Evolutionary conservation across 2,888 invertebrate genomes (phyloP), one percentile per base, ranked within the genome.

Genomic region (Lordiphosa fenestrarum): DNA sequence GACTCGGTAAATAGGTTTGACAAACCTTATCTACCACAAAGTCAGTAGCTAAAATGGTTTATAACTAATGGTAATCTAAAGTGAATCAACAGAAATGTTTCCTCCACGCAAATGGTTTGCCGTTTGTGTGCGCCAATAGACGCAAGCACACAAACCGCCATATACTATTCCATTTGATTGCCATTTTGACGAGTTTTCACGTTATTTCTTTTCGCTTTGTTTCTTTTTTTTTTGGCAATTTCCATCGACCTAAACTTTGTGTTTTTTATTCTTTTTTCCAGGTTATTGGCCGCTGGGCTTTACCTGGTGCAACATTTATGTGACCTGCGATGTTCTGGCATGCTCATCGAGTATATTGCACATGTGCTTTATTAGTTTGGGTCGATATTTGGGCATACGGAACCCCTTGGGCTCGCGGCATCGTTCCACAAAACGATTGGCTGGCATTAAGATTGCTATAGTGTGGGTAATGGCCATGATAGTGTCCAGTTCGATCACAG

Each of bases 341-440:
- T 98, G 98, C 88, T 98, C 98, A 0, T 95, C 97, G 5, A 96
- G 96, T 88, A 98, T 98, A 87, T 94, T 98, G 91, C 98, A 98
- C 91, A 95, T 98, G 93, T 97, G 98, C 85, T 95, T 95, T 89
- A 95, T 96, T 80, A 95, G 95, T 50, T 89, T 96, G 60, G 95
- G 95, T 71, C 92, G 98, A 68, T 98, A 95, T 90, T 90, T 97
- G 78, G 97, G 96, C 60, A 96, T 96, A 85, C 92, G 96, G 50
- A 96, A 96, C 88, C 98, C 98, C 0, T 90, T 98, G 87, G 95
- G 94, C 85, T 95, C 95, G 46, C 91, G 96, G 3, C 95, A 96
- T 87, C 94, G 94, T 84, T 94, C 95, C 54, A 96, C 96, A 4
- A 95, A 95, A 85, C 92, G 94, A 41, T 91, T 96, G 69, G 95